Conservation (phyloP, 2,113 vertebrate genomes). For the Boleophthalmus pectinirostris region DNA sequence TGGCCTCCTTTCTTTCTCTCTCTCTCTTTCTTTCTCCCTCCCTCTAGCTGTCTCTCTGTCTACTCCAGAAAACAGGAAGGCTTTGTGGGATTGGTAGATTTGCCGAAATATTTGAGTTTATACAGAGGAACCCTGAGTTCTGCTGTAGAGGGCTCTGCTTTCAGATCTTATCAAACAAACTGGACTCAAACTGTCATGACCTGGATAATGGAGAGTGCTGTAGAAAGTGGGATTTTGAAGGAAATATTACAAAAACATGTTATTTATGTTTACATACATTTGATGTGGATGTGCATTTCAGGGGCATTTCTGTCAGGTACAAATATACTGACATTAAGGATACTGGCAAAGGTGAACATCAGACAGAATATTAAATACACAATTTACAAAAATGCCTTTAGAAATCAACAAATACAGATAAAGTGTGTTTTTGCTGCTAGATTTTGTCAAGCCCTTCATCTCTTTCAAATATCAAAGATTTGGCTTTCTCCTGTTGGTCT, state of each 20-base stretch:
- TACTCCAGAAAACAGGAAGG: slow-evolving; percentile 5
- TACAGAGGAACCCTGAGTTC: slow-evolving; percentile 21
- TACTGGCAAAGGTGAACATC: neutral
- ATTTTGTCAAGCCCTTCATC: neutral
- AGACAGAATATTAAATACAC: neutral
- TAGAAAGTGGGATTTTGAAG: neutral
- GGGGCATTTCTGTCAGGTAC: neutral
- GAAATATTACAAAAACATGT: neutral
- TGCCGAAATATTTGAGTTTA: slow-evolving; percentile 16
- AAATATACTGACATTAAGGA: neutral
- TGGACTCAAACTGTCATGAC: slow-evolving; percentile 32
- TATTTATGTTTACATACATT: neutral
- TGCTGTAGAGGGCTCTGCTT: slow-evolving; percentile 13
- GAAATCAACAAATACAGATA: neutral
- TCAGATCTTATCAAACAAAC: slow-evolving; percentile 30
- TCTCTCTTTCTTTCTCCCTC: slow-evolving; percentile 24
- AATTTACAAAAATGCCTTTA: neutral
- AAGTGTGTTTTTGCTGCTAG: neutral
- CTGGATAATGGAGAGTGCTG: slow-evolving; percentile 17
- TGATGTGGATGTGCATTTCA: slow-evolving; percentile 38
- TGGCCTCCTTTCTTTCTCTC: slow-evolving; percentile 21
- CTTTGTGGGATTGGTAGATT: slow-evolving; percentile 28
- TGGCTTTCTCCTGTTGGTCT: neutral
- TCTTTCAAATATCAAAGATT: neutral
- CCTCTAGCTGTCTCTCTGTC: slow-evolving; percentile 24